Conservation (phyloP, 1,140 invertebrate genomes). For the Zaprionus kolodkinae region DNA sequence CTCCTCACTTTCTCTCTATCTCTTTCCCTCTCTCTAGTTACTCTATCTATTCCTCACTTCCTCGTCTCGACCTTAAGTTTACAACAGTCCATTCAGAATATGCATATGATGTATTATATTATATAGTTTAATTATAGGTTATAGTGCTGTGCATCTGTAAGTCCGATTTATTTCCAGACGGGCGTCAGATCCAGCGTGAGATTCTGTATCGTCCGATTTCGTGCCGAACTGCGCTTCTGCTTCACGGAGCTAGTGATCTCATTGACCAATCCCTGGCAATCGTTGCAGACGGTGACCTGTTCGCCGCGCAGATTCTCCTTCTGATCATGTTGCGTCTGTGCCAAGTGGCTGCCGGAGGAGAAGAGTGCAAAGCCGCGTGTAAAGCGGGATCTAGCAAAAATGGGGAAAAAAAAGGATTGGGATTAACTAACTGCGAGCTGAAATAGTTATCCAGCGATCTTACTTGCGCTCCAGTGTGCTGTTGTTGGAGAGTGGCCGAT, state of each 20-base stretch:
- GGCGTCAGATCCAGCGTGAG: slow-evolving; percentile 92
- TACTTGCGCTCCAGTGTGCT: slow-evolving; percentile 86
- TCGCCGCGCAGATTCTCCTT: slow-evolving; percentile 90
- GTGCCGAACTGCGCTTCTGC: slow-evolving; percentile 90
- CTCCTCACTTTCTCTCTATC: slow-evolving; percentile 14
- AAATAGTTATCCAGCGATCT: background rate
- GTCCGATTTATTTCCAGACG: slow-evolving; percentile 87
- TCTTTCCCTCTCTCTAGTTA: slow-evolving; percentile 13
- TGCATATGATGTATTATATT: slow-evolving; percentile 39
- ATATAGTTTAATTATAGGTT: slow-evolving; percentile 22
- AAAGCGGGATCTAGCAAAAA: slow-evolving; percentile 81
- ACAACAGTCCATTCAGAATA: slow-evolving; percentile 67
- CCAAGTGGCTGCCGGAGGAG: slow-evolving; percentile 83
- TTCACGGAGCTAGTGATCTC: slow-evolving; percentile 95
- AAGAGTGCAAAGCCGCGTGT: slow-evolving; percentile 85
- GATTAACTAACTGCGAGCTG: background rate
- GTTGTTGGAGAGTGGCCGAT: slow-evolving; percentile 83
- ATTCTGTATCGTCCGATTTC: slow-evolving; percentile 91
- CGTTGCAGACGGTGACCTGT: slow-evolving; percentile 95
- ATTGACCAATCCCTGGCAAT: slow-evolving; percentile 96
- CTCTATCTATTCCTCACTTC: slow-evolving; percentile 3
- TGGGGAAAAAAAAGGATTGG: no score
- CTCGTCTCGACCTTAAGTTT: slow-evolving; percentile 40
- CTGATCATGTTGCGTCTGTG: slow-evolving; percentile 70
- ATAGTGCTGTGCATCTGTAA: slow-evolving; percentile 10